Base-by-base conservation (phyloP, 2,888 invertebrate species). In the Drosophila kambysellisi region DNA sequence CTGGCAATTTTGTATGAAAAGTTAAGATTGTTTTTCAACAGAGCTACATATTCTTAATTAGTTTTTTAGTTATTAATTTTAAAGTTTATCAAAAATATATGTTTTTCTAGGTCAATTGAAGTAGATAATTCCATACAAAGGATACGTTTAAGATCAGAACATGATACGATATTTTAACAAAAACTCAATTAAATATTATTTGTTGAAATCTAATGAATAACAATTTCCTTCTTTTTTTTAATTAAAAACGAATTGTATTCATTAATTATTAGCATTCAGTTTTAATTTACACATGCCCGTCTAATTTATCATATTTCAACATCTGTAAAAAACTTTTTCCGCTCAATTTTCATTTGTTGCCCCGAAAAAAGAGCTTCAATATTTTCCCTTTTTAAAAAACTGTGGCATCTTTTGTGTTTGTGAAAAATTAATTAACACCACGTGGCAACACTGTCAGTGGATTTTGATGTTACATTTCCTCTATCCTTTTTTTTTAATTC, bases 401-500 rank as follows among this genome's bases (percentile, higher is more conserved):
- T 46, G 41, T 63, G 50, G 61, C 82, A 68, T 69, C 61, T 57
- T 66, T 63, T 61, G 56, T 60, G 65, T 73, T 67, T 76, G 68
- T 70, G 66, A 65, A 79, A 83, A 80, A 82, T 80, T 77, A 85
- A 84, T 84, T 85, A 88, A 71, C 74, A 79, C 70, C 71, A 69
- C 60, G 74, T 90, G 90, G 88, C 89, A 88, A 89, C 87, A 79
- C 88, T 88, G 87, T 74, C 73, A 70, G 63, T 66, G 70, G 66
- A 71, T 57, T 82, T 86, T 78, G 72, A 80, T 70, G 80, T 73
- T 58, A 73, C 70, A 70, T 73, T 76, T 80, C 37, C 43, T 20
- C 25, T 30, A 63, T 62, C 43, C 30, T 63, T 53, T n/a, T 32
- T 37, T 11, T 48, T 8, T 1, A 54, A 8, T 58, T 35, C 50